phyloP scores from a whole-genome alignment of 2,113 vertebrate species.

The Geococcyx californianus region DNA sequence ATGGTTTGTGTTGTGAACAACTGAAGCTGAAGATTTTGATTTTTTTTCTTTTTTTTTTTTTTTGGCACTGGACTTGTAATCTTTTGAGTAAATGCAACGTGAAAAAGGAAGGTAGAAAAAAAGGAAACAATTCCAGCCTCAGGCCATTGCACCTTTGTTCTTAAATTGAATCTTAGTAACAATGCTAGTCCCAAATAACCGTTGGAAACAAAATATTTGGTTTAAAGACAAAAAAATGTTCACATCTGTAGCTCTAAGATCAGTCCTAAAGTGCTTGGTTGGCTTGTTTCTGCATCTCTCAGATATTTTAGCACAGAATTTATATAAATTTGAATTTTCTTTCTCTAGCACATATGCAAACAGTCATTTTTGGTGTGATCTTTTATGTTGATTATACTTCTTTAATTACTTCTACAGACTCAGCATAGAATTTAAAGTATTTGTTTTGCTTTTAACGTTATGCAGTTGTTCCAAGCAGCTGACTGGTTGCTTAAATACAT shows the following conservation, averaged over 20 bases:
- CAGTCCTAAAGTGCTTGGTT: neutral
- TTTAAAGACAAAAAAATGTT: neutral
- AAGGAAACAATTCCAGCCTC: neutral
- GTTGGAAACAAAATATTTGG: neutral
- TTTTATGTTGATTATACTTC: neutral
- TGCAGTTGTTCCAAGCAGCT: neutral
- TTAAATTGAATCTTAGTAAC: neutral
- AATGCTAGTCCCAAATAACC: conserved; percentile 3
- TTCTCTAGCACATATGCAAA: neutral
- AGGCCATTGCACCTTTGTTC: neutral
- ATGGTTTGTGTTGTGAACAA: conserved; percentile 40
- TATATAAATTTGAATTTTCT: neutral
- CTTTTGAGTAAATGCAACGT: neutral
- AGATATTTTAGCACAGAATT: neutral
- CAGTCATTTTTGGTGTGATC: neutral
- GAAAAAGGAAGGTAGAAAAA: neutral
- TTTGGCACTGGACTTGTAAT: neutral
- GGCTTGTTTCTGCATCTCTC: neutral
- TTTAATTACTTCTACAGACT: neutral
- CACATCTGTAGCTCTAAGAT: neutral
- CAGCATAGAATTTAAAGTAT: neutral
- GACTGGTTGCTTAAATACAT: neutral
- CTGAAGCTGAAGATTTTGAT: conserved; percentile 1
- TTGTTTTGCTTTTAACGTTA: neutral
- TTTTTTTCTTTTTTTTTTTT: neutral